A percentile compares a stretch with the other conserved stretches of the same genome.
These are phyloP conservation scores for Acronicta aceris DNA, from an alignment of 2,888 invertebrate genomes.

Conservation along the genomic window DNA sequence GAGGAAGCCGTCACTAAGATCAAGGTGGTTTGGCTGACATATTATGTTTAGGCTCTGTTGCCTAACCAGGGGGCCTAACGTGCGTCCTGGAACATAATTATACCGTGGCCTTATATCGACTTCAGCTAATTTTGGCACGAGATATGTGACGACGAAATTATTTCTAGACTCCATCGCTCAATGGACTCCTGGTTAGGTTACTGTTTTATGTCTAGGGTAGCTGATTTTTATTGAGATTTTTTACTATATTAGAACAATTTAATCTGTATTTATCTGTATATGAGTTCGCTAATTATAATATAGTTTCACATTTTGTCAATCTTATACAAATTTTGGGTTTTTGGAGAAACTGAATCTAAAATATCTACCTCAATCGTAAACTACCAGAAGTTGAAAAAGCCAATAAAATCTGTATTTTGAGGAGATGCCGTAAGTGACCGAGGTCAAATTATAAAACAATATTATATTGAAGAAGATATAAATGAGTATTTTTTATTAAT, in stretches of 20 bases:
- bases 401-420: conserved; percentile 9
- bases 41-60: conserved; percentile 45
- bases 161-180: too few species aligned
- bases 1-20: conserved; percentile 96
- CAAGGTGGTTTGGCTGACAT: conserved; percentile 91
- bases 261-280: too few species aligned
- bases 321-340: too few species aligned
- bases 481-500: conserved; percentile 1
- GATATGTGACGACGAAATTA: too few species aligned
- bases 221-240: conserved; percentile 32
- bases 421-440: background rate
- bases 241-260: background rate
- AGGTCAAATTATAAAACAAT: background rate
- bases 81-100: background rate
- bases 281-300: too few species aligned
- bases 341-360: too few species aligned
- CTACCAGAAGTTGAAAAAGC: too few species aligned
- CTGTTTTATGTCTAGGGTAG: conserved; percentile 1
- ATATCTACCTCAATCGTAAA: background rate
- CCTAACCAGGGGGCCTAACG: too few species aligned
- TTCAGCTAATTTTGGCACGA: too few species aligned
- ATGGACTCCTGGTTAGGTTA: background rate
- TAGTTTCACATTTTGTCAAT: background rate
- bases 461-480: background rate
- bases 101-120: too few species aligned